Percentiles rank a stretch among this genome's conserved stretches.
Conservation (phyloP, 2,113 vertebrate genomes). For the Hydrochoerus hydrochaeris region DNA sequence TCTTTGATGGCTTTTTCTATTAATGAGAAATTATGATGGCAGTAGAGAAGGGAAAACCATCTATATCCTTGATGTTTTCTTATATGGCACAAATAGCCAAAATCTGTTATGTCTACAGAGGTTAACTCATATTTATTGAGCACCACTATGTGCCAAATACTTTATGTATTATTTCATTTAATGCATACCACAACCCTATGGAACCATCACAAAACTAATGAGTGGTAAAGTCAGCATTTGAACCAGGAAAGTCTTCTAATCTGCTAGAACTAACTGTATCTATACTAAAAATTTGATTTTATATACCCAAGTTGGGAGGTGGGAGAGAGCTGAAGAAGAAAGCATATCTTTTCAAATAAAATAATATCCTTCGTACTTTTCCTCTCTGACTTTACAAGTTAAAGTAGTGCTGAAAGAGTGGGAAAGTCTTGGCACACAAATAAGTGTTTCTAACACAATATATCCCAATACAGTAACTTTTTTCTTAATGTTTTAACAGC, state of each 20-base stretch:
- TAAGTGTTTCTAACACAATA: constrained; percentile 9
- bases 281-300: constrained; percentile 37
- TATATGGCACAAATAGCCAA: not conserved
- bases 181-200: not conserved
- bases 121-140: not conserved
- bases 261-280: not conserved
- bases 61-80: not conserved
- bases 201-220: not conserved
- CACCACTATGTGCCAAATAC: not conserved
- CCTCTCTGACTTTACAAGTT: not conserved
- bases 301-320: not conserved
- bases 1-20: constrained; percentile 35
- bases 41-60: not conserved
- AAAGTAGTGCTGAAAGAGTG: not conserved
- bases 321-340: not conserved
- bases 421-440: not conserved
- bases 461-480: constrained; percentile 20
- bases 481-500: not conserved
- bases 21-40: not conserved
- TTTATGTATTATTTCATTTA: constrained; percentile 1
- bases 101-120: not conserved
- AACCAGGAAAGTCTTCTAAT: constrained; percentile 3
- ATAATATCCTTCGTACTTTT: constrained; percentile 2
- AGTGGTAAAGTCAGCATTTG: not conserved
- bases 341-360: not conserved